Evolutionary conservation across 2,113 vertebrate species (phyloP).

Genomic region (Danionella cerebrum): DNA sequence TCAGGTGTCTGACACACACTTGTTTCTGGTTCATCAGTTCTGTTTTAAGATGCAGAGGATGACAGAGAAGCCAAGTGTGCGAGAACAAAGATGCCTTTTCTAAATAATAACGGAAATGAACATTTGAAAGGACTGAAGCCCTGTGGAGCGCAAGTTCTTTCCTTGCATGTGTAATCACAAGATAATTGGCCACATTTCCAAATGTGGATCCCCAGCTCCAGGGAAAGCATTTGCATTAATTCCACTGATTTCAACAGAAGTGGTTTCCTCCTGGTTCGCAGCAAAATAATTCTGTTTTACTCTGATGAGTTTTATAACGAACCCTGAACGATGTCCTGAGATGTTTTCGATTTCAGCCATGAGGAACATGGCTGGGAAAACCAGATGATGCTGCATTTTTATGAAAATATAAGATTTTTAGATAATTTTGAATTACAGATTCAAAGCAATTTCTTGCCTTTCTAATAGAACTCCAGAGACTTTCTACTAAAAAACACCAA

Average conservation of each 20-base stretch:
- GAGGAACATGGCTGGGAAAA: too few relatives aligned
- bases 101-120: neutral
- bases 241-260: neutral
- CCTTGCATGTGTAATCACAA: constrained; percentile 8
- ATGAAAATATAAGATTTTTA: too few relatives aligned
- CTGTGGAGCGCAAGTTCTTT: neutral
- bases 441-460: too few relatives aligned
- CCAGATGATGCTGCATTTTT: too few relatives aligned
- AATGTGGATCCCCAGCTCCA: neutral
- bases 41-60: neutral
- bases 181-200: constrained; percentile 19
- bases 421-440: too few relatives aligned
- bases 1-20: constrained; percentile 41
- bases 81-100: constrained; percentile 6
- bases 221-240: neutral
- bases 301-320: too few relatives aligned
- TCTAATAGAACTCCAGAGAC: too few relatives aligned
- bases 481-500: too few relatives aligned
- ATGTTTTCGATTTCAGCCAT: too few relatives aligned
- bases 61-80: neutral
- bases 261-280: neutral
- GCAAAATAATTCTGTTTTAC: neutral
- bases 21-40: neutral
- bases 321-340: too few relatives aligned
- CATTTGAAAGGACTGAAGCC: neutral